Evolutionary conservation across 30 jellyfish, hydroid and myxozoan genomes (phyloP).

Genomic region (Haliclystus octoradiatus): DNA sequence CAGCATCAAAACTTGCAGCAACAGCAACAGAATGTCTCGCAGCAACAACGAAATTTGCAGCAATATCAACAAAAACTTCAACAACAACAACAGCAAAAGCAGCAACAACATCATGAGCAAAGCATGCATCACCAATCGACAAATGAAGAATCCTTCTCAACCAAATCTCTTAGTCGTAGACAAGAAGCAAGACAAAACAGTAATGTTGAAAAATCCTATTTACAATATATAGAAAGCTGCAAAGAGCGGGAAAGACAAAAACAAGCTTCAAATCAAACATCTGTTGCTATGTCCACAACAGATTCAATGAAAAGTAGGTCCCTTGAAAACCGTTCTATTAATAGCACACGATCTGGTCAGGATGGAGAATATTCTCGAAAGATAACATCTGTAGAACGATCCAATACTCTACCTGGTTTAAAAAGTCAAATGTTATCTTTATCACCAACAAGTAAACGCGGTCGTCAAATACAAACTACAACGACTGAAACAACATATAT

Average conservation of each 20-base stretch:
- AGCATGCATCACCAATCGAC: not conserved
- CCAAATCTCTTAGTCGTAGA: not conserved
- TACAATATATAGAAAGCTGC: not conserved
- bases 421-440: not conserved
- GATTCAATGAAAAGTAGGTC: not conserved
- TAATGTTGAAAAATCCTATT: not conserved
- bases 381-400: not conserved
- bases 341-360: not conserved
- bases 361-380: not conserved
- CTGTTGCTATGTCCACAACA: not conserved
- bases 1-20: no score
- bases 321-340: not conserved
- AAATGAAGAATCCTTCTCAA: not conserved
- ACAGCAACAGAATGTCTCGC: no score
- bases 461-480: not conserved
- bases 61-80: no score
- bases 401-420: not conserved
- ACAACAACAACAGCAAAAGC: no score
- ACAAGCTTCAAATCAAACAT: not conserved
- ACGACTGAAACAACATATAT: not conserved
- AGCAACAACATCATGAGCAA: not conserved
- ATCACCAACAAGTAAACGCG: not conserved
- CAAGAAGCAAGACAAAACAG: constrained; percentile 24
- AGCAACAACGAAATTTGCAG: no score
- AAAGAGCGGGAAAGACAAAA: not conserved